phyloP scores from a whole-genome alignment of 2,888 invertebrate species.

The Ormia ochracea region DNA sequence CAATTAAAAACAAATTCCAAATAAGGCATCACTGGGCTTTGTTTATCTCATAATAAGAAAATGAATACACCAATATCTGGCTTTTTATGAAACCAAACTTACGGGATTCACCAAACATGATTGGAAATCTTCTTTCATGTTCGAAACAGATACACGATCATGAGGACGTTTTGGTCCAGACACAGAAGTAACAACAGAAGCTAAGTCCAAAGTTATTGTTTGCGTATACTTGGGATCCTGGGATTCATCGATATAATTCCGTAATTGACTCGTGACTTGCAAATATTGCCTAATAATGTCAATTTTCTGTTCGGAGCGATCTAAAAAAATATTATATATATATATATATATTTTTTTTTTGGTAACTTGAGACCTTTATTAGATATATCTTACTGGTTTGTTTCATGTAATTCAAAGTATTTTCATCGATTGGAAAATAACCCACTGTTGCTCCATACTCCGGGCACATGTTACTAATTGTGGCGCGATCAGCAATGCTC shows the following conservation, averaged over 20 bases:
- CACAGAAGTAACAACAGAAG: constrained; percentile 93
- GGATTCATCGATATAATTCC: constrained; percentile 85
- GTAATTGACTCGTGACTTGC: constrained; percentile 86
- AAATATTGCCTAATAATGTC: constrained; percentile 89
- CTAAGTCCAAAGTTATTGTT: constrained; percentile 84
- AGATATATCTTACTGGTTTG: constrained; percentile 90
- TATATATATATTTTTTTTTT: too few relatives aligned
- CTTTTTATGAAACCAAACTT: constrained; percentile 74
- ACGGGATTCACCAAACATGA: constrained; percentile 92
- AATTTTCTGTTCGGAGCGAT: constrained; percentile 87
- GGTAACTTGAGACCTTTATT: too few relatives aligned
- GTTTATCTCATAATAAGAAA: constrained; percentile 76
- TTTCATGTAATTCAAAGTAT: constrained; percentile 87
- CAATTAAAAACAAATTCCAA: constrained; percentile 56
- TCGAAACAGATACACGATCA: constrained; percentile 92
- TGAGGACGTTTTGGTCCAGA: constrained; percentile 98
- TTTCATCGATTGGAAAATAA: constrained; percentile 93
- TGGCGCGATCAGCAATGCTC: constrained; percentile 97
- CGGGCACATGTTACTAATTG: constrained; percentile 99
- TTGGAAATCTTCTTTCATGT: constrained; percentile 93
- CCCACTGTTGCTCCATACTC: constrained; percentile 98
- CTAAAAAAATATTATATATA: constrained; percentile 77
- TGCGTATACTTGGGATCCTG: constrained; percentile 91
- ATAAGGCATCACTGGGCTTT: constrained; percentile 77
- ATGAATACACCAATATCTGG: constrained; percentile 47